Percentiles rank a stretch among this genome's conserved stretches.
phyloP scores from a whole-genome alignment of 2,113 vertebrate genomes.

The Oriolus oriolus region DNA sequence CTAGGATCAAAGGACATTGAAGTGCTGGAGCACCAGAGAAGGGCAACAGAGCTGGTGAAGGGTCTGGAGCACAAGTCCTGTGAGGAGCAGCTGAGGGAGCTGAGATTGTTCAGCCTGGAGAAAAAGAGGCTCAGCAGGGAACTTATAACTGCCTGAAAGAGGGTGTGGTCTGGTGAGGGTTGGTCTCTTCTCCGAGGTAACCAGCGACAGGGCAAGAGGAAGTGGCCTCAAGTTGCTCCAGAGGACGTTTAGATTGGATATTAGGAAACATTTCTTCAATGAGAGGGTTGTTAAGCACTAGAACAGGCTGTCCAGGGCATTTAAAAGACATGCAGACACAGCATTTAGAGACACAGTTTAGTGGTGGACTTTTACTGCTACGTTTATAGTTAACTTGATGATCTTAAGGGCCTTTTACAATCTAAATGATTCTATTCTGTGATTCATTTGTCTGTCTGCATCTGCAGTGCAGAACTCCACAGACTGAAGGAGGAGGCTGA shows the following conservation, averaged over 20 bases:
- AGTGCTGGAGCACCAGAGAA: neutral
- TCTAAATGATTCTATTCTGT: neutral
- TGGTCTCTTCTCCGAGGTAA: rapidly evolving
- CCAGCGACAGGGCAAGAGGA: neutral
- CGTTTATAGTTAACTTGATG: neutral
- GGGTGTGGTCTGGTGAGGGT: rapidly evolving
- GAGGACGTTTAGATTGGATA: neutral
- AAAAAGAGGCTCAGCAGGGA: neutral
- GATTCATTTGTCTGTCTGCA: neutral
- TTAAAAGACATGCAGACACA: neutral
- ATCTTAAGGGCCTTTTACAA: neutral
- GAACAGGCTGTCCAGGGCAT: neutral
- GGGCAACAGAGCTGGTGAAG: rapidly evolving
- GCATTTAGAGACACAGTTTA: neutral
- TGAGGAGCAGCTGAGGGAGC: neutral
- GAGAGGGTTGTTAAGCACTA: neutral
- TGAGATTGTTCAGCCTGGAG: neutral
- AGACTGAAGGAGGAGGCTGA: neutral
- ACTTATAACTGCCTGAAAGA: neutral
- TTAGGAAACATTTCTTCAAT: neutral
- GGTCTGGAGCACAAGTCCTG: neutral
- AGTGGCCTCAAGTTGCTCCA: neutral
- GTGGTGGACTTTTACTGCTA: neutral
- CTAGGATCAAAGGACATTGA: neutral
- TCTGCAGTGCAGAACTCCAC: neutral